Percentiles rank a stretch among this genome's conserved stretches.
phyloP scores from a whole-genome alignment of 2,888 invertebrate species.

The Tribolium freemani region DNA sequence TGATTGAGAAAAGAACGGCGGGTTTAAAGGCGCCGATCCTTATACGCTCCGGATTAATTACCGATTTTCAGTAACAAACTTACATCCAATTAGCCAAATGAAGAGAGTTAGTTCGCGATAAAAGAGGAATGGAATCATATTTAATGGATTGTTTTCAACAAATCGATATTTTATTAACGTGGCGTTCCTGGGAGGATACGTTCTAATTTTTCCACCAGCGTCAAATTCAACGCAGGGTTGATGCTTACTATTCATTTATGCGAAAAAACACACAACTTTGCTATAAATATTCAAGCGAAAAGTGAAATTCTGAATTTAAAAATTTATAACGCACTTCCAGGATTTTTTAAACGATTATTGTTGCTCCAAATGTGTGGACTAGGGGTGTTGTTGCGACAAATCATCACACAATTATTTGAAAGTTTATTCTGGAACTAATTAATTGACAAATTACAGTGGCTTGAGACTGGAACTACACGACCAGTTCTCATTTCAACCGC shows the following conservation, averaged over 20 bases:
- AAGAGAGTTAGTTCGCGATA: constrained; percentile 34
- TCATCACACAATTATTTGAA: neutral
- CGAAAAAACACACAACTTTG: constrained; percentile 22
- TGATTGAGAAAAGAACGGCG: constrained; percentile 1
- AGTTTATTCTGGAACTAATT: constrained; percentile 11
- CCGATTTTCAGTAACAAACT: constrained; percentile 24
- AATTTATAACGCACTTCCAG: neutral
- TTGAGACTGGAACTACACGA: constrained; percentile 7
- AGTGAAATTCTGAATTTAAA: constrained; percentile 28
- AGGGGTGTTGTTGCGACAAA: neutral
- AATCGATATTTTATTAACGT: constrained; percentile 41
- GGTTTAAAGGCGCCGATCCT: neutral
- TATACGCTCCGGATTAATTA: constrained; percentile 13
- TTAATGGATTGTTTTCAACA: constrained; percentile 44
- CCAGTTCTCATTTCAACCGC: constrained; percentile 9
- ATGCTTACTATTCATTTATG: constrained; percentile 27
- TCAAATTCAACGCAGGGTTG: neutral
- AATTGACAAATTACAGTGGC: constrained; percentile 16
- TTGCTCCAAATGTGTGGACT: neutral
- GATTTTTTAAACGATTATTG: neutral
- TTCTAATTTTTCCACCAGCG: neutral
- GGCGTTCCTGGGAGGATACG: constrained; percentile 30
- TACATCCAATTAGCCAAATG: constrained; percentile 40
- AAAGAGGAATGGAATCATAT: constrained; percentile 40
- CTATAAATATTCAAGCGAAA: constrained; percentile 26